Evolutionary conservation across 2,113 vertebrate species (phyloP), one percentile per base, ranked within the genome.

Genomic region (Chitala chitala): DNA sequence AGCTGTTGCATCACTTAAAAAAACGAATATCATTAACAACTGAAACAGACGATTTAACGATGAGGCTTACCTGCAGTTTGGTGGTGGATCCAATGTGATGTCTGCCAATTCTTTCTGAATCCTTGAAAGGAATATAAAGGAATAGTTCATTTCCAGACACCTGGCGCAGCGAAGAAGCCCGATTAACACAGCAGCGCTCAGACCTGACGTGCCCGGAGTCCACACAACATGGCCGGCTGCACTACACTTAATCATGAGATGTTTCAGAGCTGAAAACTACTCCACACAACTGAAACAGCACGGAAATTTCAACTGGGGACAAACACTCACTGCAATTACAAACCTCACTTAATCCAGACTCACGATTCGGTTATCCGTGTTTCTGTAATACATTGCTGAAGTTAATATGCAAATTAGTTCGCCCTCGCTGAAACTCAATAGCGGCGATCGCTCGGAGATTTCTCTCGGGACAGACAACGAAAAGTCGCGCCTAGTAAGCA

Each of bases 81-180:
- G 95, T 38, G 95, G 95, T 77, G 95, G 95, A 88, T 98, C 95
- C 92, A 98, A 85, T 61, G 95, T 98, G 82, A 98, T 97, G 76
- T 98, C 95, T 22, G 95, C 95, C 94, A 98, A 86, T 79, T 98
- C 95, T 89, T 98, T 98, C 88, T 98, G 95, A 92, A 98, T 98
- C 92, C 95, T 63, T 96, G 87, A 44, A 61, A 76, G 24, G 78
- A 77, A 56, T 13, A 82, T 69, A 73, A 81, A 76, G 82, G 51
- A 79, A 74, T 85, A 66, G 75, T 68, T 81, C 75, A 1, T 10
- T 71, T 1, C 33, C 15, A 24, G 26, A 61, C 26, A 15, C 54
- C 15, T 44, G 2, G 55, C 55, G 22, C 55, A 22, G 7, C 2
- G 3, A 5, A 56, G 20, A 51, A 51, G 7, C 48, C 2, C 48